Percentiles rank a stretch among this genome's conserved stretches.
Evolutionary conservation across 2,113 vertebrate species (phyloP).

Genomic region (Bothrops jararaca): DNA sequence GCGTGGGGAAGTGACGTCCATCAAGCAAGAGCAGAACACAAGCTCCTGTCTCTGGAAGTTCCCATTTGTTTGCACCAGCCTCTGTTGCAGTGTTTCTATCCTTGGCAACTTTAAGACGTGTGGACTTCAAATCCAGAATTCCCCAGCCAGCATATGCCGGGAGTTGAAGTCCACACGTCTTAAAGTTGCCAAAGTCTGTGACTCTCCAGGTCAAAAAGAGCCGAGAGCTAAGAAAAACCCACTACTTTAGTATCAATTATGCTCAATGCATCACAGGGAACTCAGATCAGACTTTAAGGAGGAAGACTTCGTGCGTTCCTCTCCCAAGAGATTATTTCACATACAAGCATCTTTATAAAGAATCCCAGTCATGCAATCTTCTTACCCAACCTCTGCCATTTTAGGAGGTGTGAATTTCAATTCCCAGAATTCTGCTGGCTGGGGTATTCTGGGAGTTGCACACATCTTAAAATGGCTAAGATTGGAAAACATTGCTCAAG

Average conservation of each 20-base stretch:
- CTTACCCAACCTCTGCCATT: not conserved
- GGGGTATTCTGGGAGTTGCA: not conserved
- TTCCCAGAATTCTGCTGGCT: not conserved
- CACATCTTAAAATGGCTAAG: not conserved
- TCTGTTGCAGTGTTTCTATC: not conserved
- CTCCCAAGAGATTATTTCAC: not conserved
- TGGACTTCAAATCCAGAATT: not conserved
- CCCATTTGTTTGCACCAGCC: no score
- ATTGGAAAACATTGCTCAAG: not conserved
- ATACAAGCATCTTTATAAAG: not conserved
- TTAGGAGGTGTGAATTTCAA: not conserved
- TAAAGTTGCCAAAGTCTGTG: no score
- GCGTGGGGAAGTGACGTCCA: no score
- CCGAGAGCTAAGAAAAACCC: not conserved
- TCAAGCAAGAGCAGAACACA: no score
- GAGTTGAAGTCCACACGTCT: not conserved
- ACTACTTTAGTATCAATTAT: not conserved
- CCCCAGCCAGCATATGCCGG: not conserved
- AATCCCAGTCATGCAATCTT: not conserved
- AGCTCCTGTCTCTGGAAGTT: no score
- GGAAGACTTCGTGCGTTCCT: not conserved
- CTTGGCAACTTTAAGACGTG: not conserved
- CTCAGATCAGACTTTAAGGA: not conserved
- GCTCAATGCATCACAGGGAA: not conserved
- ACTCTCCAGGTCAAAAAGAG: not conserved